Evolutionary conservation across 1,140 invertebrate species (phyloP), one percentile per base, ranked within the genome.

Genomic region (Dufourea novaeangliae): DNA sequence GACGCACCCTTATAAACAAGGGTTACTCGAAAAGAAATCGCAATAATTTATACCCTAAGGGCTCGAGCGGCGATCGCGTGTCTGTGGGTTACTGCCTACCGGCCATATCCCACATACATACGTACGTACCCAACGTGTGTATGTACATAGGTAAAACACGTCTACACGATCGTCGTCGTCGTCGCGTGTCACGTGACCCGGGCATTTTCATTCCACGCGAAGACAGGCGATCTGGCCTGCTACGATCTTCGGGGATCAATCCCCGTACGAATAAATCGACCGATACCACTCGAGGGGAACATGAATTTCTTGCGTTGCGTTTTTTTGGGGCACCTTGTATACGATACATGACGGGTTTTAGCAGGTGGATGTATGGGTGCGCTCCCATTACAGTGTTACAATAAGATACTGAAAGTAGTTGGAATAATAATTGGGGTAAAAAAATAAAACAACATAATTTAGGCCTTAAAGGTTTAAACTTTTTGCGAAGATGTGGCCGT

Each of bases 21-120:
- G 90, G 89, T 90, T 88, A 89, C 87, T 87, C 86, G 83, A 91
- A 91, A n/a, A 92, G 91, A 92, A 92, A 91, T 90, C 83, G 88
- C 85, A 87, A 92, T 92, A 91, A 92, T 90, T 92, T 92, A 92
- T 89, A 88, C 83, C 70, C 74, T 87, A 87, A 88, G 88, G 89
- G 81, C 88, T 88, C 81, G 87, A 87, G 87, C 86, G 87, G 87
- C 84, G 89, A 91, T 92, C 88, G 91, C 91, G 91, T 91, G 91
- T 90, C 87, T 87, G 70, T 80, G 59, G 86, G 79, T 82, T 77
- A 70, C 77, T 77, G 77, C 82, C 73, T 82, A 82, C 80, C 66
- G 56, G 11, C 27, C 63, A 29, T 57, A 57, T 29, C 67, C 63
- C 67, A 46, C 54, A 20, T 66, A 82, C 81, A 71, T 63, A 84